phyloP scores from a whole-genome alignment of 1,140 invertebrate genomes.

The Theocolax elegans region DNA sequence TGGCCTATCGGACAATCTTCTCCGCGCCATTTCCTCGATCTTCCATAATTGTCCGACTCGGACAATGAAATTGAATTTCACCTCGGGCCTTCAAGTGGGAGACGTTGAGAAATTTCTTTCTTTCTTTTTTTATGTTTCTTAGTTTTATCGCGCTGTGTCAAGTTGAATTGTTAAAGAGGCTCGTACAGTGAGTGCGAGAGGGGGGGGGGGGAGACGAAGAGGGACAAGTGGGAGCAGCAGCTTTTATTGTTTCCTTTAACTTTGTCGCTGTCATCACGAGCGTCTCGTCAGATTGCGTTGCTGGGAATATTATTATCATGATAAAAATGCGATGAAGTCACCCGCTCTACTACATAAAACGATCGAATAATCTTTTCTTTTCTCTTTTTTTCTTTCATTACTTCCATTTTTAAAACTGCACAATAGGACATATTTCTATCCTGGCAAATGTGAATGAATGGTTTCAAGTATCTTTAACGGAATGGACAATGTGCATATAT shows the following conservation, averaged over 20 bases:
- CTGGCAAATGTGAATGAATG: too few relatives aligned
- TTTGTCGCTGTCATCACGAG: not conserved
- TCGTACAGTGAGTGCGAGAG: not conserved
- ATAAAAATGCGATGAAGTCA: not conserved
- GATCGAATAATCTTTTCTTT: not conserved
- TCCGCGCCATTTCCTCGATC: constrained; percentile 14
- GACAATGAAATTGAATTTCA: constrained; percentile 28
- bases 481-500: too few relatives aligned
- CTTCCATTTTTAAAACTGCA: too few relatives aligned
- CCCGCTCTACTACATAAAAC: not conserved
- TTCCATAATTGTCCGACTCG: constrained; percentile 23
- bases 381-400: not conserved
- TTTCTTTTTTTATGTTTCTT: not conserved
- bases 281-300: constrained; percentile 18
- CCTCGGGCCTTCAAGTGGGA: not conserved
- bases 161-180: constrained; percentile 18
- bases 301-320: constrained; percentile 4
- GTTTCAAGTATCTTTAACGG: too few relatives aligned
- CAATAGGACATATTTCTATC: too few relatives aligned
- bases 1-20: constrained; percentile 9
- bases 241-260: not conserved
- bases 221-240: not conserved
- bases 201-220: not conserved
- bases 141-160: constrained; percentile 15
- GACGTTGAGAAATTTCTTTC: not conserved